Evolutionary conservation across 2,797 vertebrate species (phyloP), one percentile per base, ranked within the genome.

Genomic region (Argyrosomus regius): DNA sequence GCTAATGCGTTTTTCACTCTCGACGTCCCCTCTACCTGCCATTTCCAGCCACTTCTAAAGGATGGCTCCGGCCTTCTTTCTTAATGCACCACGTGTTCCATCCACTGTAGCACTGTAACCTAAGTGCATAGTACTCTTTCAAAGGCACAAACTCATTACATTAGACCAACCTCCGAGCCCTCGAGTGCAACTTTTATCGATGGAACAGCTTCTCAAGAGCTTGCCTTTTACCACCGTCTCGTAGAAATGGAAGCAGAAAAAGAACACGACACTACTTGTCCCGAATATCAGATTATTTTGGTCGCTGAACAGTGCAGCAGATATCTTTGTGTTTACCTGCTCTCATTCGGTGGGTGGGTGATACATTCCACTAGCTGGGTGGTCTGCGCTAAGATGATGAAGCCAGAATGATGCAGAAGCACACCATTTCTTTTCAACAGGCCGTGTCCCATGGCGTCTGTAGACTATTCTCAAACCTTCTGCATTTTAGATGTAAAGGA

Each of bases 71-170:
- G 75, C 72, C 69, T 82, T 67, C 80, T 68, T 62, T 60, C 73
- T 72, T 85, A 82, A 84, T 85, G 85, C 80, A 73, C 59, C 46
- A 20, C 53, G 67, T 75, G 26, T 70, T 70, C 59, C 16, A 41
- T 78, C 39, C 43, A 64, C 77, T 56, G 46, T 20, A 31, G 67
- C 35, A 3, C 48, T 45, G 60, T 20, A 60, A 26, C 54, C 79
- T 85, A 82, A 88, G 85, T 88, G 88, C 81, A 76, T 2, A 11
- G n/a, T n/a, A 41, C 54, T 54, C 74, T 76, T 75, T 78, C 28
- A 80, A 31, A 69, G 57, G 69, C 35, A 50, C 64, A 31, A 53
- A 78, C 56, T 88, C 78, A 82, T 90, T 58, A 76, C 75, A 78
- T 81, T n/a, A 80, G 57, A 73, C 75, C 75, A 49, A 63, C 68